Conservation (phyloP, 2,113 vertebrate genomes). For the Stigmatopora nigra region DNA sequence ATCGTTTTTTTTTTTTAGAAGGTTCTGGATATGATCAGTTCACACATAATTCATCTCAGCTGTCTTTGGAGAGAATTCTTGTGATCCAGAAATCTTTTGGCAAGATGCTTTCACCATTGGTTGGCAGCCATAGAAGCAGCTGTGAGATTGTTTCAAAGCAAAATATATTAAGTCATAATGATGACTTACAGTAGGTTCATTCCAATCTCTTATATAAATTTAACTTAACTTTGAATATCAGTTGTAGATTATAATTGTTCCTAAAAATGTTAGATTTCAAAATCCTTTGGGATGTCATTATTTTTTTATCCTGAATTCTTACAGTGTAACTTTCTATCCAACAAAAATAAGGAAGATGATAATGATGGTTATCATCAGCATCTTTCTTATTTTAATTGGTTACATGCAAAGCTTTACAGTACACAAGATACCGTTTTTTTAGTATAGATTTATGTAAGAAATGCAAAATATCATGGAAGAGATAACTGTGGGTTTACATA, state of each 20-base stretch:
- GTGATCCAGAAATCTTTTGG: conserved; percentile 10
- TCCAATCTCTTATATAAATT: neutral
- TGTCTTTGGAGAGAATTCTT: conserved; percentile 13
- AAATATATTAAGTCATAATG: conserved; percentile 21
- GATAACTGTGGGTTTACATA: too few species aligned
- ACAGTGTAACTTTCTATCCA: neutral
- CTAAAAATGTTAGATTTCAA: neutral
- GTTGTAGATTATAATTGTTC: neutral
- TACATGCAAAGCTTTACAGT: too few species aligned
- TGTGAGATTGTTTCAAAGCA: conserved; percentile 15
- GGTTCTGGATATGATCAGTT: conserved; percentile 6
- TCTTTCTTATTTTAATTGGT: too few species aligned
- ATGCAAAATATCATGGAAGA: too few species aligned
- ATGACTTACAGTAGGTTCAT: neutral
- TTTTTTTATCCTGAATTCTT: neutral
- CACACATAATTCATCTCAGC: conserved; percentile 20
- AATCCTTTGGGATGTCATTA: neutral
- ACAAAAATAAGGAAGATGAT: too few species aligned
- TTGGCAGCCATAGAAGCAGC: conserved; percentile 33
- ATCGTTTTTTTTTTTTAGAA: neutral
- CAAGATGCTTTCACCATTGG: conserved; percentile 12
- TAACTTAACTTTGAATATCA: neutral
- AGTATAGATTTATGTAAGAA: too few species aligned
- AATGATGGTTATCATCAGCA: neutral
- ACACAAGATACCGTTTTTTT: too few species aligned